These are phyloP conservation scores for Temnothorax ravouxi DNA, from an alignment of 2,888 invertebrate genomes.

Conservation along the genomic window DNA sequence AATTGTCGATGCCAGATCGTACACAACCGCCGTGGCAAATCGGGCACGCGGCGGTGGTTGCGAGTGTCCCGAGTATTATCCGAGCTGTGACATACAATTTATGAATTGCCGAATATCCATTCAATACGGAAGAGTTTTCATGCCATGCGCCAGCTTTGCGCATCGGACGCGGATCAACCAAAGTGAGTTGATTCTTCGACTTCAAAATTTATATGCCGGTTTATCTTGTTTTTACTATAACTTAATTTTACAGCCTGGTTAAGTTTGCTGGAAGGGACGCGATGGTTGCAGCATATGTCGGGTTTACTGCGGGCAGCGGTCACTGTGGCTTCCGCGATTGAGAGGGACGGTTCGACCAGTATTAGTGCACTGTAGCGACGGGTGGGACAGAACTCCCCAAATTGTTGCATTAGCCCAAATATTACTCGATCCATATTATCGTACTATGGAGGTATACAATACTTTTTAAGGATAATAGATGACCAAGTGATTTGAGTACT, in stretches of 20 bases:
- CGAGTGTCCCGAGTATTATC: slow-evolving; percentile 98
- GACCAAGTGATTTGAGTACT: background rate
- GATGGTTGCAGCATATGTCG: slow-evolving; percentile 97
- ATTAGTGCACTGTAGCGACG: slow-evolving; percentile 99
- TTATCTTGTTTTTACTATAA: background rate
- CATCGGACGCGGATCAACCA: slow-evolving; percentile 92
- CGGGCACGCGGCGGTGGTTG: slow-evolving; percentile 98
- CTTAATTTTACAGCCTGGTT: slow-evolving; percentile 91
- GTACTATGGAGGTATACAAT: slow-evolving; percentile 93
- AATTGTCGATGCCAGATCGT: slow-evolving; percentile 98
- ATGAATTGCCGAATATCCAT: slow-evolving; percentile 99
- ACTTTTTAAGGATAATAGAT: slow-evolving; percentile 1
- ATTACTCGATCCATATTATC: slow-evolving; percentile 96
- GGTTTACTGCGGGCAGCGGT: slow-evolving; percentile 94
- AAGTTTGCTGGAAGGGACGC: slow-evolving; percentile 94
- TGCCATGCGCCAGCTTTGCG: slow-evolving; percentile 92
- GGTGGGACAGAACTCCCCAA: slow-evolving; percentile 99
- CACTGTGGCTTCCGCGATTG: slow-evolving; percentile 93
- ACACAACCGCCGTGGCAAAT: slow-evolving; percentile 98
- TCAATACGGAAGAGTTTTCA: slow-evolving; percentile 97
- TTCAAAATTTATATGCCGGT: background rate
- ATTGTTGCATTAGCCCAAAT: slow-evolving; percentile 97
- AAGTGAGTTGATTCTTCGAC: slow-evolving; percentile 88
- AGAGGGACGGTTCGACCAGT: slow-evolving; percentile 95
- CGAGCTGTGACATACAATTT: slow-evolving; percentile 97